Evolutionary conservation across 2,797 vertebrate species (phyloP), one percentile per base, ranked within the genome.

Genomic region (Tenualosa thibaudeaui): DNA sequence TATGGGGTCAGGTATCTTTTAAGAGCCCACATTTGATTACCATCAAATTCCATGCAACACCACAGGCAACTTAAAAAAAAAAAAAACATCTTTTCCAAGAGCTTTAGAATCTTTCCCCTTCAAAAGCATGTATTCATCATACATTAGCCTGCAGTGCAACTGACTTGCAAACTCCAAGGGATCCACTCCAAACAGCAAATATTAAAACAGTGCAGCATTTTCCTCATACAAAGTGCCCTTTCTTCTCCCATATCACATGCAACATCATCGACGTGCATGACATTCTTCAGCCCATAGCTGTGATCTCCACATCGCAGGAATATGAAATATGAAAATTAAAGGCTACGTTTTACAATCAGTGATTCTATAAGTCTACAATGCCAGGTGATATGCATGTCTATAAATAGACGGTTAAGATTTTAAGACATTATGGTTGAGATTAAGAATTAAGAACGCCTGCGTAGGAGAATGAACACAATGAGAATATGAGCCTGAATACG

Each of bases 221-320:
- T 75, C 68, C 68, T 75, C 68, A 40, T 19, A 75, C 40, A 58
- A 81, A 86, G 49, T 81, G 50, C 17, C 60, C 81, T 84, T 43
- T 53, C 65, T 82, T 86, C 68, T 75, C 68, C 5, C 15, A 75
- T 17, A 75, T 75, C 68, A 75, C 68, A 75, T 75, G 68, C 68
- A 75, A 75, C 68, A 17, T 6, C 68, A 75, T 75, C 31, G 15
- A 40, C 40, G 40, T 37, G 68, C 68, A 75, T 75, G 31, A 75
- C 68, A 75, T 40, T 75, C 68, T 75, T 12, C 68, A 3, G 68
- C 68, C 24, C 31, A 68, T 24, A 75, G 68, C 68, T 75, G 68
- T 37, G 31, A 19, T 17, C 40, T 43, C 5, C 40, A 75, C 31
- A 71, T 26, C 12, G 37, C 68, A 75, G 31, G 15, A 37, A 31